Conservation (phyloP, 2,113 vertebrate species). For the Reinhardtius hippoglossoides region DNA sequence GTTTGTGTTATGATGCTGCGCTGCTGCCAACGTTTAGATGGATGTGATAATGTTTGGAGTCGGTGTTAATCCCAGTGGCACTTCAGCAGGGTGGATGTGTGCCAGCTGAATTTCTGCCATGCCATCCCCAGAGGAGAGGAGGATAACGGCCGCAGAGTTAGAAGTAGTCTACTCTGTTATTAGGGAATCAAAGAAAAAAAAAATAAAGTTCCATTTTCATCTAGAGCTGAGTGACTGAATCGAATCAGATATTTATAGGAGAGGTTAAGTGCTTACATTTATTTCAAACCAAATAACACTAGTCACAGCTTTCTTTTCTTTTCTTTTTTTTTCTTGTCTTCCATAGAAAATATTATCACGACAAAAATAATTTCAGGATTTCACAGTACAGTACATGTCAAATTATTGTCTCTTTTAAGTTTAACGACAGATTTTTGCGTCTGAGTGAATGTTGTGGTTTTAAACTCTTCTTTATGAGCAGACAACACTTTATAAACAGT, state of each 20-base stretch:
- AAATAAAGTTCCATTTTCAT: not conserved
- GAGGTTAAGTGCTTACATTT: not conserved
- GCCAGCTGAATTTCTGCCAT: conserved; percentile 13
- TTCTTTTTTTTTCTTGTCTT: too few relatives aligned
- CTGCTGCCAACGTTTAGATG: not conserved
- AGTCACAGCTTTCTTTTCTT: not conserved
- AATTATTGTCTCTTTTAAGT: too few relatives aligned
- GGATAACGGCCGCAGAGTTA: conserved; percentile 27
- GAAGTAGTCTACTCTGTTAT: conserved; percentile 32
- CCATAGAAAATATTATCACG: not conserved
- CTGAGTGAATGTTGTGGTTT: too few relatives aligned
- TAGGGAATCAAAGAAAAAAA: conserved; percentile 17
- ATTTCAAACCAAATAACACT: not conserved
- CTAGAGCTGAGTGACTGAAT: not conserved
- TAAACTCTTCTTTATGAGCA: too few relatives aligned
- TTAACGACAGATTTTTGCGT: too few relatives aligned
- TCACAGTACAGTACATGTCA: too few relatives aligned
- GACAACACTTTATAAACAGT: too few relatives aligned
- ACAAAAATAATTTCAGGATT: too few relatives aligned
- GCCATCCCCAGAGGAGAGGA: conserved; percentile 34
- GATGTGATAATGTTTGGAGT: not conserved
- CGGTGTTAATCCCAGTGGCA: conserved; percentile 22
- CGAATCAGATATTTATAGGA: not conserved
- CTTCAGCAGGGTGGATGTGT: conserved; percentile 11
- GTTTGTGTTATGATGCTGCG: not conserved